Percentiles rank a stretch among this genome's conserved stretches.
Conservation (phyloP, 2,113 vertebrate species). For the Erpornis zantholeuca region DNA sequence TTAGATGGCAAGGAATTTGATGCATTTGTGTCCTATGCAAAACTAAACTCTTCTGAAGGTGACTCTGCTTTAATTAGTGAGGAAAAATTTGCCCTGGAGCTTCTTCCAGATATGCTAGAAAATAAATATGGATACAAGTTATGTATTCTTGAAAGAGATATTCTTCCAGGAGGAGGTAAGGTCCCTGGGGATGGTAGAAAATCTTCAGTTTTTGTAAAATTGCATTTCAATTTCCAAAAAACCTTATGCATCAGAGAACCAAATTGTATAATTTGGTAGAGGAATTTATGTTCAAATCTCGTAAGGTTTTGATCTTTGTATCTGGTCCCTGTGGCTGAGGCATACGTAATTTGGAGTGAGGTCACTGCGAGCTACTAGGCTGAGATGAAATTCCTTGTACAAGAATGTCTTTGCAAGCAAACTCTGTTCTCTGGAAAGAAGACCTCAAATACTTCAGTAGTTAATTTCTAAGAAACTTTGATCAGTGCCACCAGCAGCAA, state of each 20-base stretch:
- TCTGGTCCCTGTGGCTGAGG: neutral
- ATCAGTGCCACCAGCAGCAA: neutral
- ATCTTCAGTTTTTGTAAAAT: neutral
- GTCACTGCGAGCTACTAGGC: neutral
- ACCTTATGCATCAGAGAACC: neutral
- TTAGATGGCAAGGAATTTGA: slow-evolving; percentile 85
- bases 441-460: neutral
- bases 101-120: slow-evolving; percentile 81
- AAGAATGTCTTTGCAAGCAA: neutral
- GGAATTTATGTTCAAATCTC: neutral
- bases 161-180: slow-evolving; percentile 89
- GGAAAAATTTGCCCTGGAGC: slow-evolving; percentile 72
- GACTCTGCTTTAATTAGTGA: slow-evolving; percentile 33
- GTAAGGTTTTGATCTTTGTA: neutral
- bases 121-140: slow-evolving; percentile 82
- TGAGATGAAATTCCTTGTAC: neutral
- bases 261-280: neutral
- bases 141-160: slow-evolving; percentile 86
- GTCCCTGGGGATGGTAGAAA: neutral
- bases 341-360: neutral
- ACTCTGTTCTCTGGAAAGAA: neutral
- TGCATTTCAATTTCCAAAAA: neutral
- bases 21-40: slow-evolving; percentile 84
- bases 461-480: neutral
- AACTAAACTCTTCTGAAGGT: slow-evolving; percentile 8